Conservation (phyloP, 2,113 vertebrate species). For the Oryzias celebensis region DNA sequence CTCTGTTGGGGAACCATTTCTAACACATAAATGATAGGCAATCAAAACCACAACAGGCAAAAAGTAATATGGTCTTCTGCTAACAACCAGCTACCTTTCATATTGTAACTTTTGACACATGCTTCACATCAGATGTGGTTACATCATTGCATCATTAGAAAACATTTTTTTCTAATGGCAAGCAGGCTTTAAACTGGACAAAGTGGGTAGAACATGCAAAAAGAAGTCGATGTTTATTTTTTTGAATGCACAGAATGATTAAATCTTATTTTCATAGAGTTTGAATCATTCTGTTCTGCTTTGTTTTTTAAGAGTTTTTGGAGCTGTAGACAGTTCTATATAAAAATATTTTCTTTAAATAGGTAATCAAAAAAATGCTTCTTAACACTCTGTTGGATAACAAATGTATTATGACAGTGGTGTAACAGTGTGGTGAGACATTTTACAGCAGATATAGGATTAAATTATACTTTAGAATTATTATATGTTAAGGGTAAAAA, state of each 20-base stretch:
- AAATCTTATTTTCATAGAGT: too few relatives aligned
- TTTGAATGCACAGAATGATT: constrained; percentile 25
- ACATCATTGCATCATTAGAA: constrained; percentile 65
- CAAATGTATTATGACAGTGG: too few relatives aligned
- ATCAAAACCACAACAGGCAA: constrained; percentile 42
- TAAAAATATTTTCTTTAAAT: too few relatives aligned
- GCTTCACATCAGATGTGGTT: constrained; percentile 49
- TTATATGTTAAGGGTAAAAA: too few relatives aligned
- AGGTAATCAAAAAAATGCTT: too few relatives aligned
- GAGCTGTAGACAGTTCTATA: too few relatives aligned
- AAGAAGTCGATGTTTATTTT: constrained; percentile 51
- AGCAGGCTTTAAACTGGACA: background rate
- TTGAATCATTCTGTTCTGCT: too few relatives aligned
- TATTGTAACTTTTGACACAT: constrained; percentile 56
- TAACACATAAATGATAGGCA: constrained; percentile 60
- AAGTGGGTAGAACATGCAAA: constrained; percentile 38
- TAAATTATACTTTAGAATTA: too few relatives aligned
- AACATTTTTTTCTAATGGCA: constrained; percentile 38
- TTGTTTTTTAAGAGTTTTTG: too few relatives aligned
- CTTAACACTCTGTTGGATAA: too few relatives aligned
- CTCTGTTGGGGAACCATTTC: constrained; percentile 60
- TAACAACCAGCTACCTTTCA: constrained; percentile 26
- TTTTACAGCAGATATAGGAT: too few relatives aligned
- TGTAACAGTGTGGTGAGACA: too few relatives aligned
- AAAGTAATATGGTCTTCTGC: constrained; percentile 60